These are phyloP conservation scores for Ptilodon capucinus DNA, from an alignment of 2,888 invertebrate genomes.

Conservation along the genomic window DNA sequence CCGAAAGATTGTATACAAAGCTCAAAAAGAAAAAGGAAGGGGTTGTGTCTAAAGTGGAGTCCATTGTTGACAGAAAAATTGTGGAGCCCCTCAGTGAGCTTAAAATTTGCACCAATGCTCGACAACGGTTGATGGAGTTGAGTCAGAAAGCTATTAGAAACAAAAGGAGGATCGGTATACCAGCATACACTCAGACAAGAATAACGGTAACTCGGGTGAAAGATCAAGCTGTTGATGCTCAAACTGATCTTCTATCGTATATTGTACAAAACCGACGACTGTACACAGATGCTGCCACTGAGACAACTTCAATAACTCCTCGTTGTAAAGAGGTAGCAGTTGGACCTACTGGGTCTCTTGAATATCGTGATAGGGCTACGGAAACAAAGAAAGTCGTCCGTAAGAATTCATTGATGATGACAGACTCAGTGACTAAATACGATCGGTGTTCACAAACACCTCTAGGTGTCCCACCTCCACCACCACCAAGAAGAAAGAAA, in stretches of 20 bases:
- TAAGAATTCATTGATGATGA: constrained; percentile 69
- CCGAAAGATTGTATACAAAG: constrained; percentile 85
- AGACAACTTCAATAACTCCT: constrained; percentile 71
- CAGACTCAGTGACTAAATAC: constrained; percentile 48
- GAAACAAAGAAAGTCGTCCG: constrained; percentile 48
- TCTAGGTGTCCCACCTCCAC: constrained; percentile 50
- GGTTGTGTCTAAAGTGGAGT: constrained; percentile 63
- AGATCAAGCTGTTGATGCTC: constrained; percentile 81
- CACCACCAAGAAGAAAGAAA: constrained; percentile 64
- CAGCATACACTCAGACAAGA: constrained; percentile 83
- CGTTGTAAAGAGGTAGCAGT: constrained; percentile 74
- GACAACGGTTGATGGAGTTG: constrained; percentile 81
- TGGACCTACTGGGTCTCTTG: constrained; percentile 63
- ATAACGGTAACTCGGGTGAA: constrained; percentile 76
- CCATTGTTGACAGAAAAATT: constrained; percentile 65
- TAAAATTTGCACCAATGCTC: constrained; percentile 82
- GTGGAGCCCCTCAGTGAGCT: constrained; percentile 77
- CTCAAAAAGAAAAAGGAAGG: constrained; percentile 80
- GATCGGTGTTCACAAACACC: constrained; percentile 65
- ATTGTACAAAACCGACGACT: constrained; percentile 53
- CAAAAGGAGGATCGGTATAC: constrained; percentile 73
- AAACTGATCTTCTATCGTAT: constrained; percentile 75
- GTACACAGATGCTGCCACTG: constrained; percentile 58
- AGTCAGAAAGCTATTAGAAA: constrained; percentile 83
- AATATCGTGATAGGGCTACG: constrained; percentile 58